Conservation (phyloP, 2,113 vertebrate species). For the Emydocephalus ijimae region DNA sequence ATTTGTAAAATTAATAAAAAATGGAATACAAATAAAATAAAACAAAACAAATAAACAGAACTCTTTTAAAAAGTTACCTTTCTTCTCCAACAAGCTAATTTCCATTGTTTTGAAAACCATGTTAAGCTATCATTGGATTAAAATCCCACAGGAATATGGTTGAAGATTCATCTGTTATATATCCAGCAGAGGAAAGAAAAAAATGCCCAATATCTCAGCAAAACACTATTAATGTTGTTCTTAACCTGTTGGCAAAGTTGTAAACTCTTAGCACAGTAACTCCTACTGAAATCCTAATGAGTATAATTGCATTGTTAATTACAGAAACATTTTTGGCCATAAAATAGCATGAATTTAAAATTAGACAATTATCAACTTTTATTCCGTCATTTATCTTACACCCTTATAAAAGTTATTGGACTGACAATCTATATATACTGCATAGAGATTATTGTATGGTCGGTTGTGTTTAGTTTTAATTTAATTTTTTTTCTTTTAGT, state of each 20-base stretch:
- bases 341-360: rapidly evolving
- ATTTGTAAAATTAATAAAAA: neutral
- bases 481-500: no score
- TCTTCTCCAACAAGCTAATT: neutral
- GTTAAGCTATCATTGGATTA: neutral
- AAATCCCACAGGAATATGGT: neutral
- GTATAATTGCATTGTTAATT: neutral
- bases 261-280: neutral
- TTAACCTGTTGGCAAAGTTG: neutral
- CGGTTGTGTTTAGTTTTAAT: no score
- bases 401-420: neutral
- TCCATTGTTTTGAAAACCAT: neutral
- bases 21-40: neutral
- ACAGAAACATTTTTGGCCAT: neutral
- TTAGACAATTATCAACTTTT: neutral
- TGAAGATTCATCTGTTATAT: neutral
- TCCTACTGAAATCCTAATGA: neutral
- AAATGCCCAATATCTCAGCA: rapidly evolving
- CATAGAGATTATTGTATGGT: no score
- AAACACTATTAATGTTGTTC: neutral
- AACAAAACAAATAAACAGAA: neutral
- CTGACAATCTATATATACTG: no score
- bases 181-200: neutral
- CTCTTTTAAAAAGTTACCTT: neutral
- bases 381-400: neutral